Conservation (phyloP, 2,888 invertebrate species). For the Platypus cylindrus region DNA sequence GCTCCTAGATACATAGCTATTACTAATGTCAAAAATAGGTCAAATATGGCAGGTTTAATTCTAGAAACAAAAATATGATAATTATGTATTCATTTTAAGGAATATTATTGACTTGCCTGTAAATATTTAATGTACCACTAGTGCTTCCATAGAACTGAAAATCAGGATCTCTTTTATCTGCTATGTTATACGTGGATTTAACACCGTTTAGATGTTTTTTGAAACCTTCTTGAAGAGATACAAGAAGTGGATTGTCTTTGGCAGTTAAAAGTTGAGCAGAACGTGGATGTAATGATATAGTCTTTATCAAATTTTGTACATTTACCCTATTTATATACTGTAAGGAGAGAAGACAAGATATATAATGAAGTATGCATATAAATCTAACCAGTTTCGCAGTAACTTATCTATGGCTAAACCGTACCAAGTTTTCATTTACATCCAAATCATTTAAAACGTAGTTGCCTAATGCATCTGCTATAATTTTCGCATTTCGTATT, state of each 20-base stretch:
- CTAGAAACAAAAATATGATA: constrained; percentile 41
- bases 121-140: constrained; percentile 68
- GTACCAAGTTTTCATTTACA: constrained; percentile 62
- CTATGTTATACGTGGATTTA: constrained; percentile 50
- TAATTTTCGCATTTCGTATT: constrained; percentile 53
- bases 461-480: constrained; percentile 75
- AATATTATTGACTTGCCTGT: constrained; percentile 49
- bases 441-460: constrained; percentile 62
- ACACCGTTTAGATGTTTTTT: constrained; percentile 69
- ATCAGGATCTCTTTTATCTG: constrained; percentile 85
- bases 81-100: neutral
- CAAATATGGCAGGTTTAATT: constrained; percentile 96
- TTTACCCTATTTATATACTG: constrained; percentile 65
- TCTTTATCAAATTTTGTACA: constrained; percentile 62
- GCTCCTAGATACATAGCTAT: constrained; percentile 75
- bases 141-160: constrained; percentile 81
- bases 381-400: too few relatives aligned
- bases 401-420: constrained; percentile 24
- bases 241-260: constrained; percentile 54
- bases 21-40: constrained; percentile 79
- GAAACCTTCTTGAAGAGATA: constrained; percentile 57
- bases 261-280: constrained; percentile 59
- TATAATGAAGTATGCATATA: neutral
- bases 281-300: constrained; percentile 58
- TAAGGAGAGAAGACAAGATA: constrained; percentile 16